Percentiles rank a stretch among this genome's conserved stretches.
phyloP scores from a whole-genome alignment of 1,140 invertebrate species.

The Magallana angulata region DNA sequence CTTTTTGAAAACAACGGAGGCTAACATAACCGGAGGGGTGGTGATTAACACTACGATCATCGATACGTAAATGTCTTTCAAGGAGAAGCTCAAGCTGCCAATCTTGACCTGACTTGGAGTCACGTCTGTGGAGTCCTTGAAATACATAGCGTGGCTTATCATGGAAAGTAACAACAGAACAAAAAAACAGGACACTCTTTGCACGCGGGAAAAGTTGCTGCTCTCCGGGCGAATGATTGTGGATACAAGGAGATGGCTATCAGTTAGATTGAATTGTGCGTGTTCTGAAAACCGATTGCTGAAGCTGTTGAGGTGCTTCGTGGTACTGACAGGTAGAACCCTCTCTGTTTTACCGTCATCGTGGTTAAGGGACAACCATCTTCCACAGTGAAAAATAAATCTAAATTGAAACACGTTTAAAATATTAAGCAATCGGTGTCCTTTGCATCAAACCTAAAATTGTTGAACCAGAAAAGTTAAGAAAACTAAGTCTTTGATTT shows the following conservation, averaged over 20 bases:
- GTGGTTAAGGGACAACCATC: constrained; percentile 76
- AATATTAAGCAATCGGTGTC: too few relatives aligned
- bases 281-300: constrained; percentile 77
- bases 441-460: too few relatives aligned
- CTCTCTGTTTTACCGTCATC: constrained; percentile 74
- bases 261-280: constrained; percentile 76
- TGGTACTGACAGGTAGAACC: constrained; percentile 70
- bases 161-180: constrained; percentile 80
- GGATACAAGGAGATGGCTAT: constrained; percentile 81
- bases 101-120: constrained; percentile 45
- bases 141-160: constrained; percentile 79
- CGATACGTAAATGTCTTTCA: constrained; percentile 60
- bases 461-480: too few relatives aligned
- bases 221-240: constrained; percentile 79
- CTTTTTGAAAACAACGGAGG: constrained; percentile 63
- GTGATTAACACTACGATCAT: constrained; percentile 56
- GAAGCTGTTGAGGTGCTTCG: constrained; percentile 74
- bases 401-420: constrained; percentile 57
- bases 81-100: constrained; percentile 58
- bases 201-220: constrained; percentile 79
- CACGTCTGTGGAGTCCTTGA: constrained; percentile 49
- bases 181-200: constrained; percentile 79
- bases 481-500: too few relatives aligned
- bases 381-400: constrained; percentile 74
- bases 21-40: constrained; percentile 53